Evolutionary conservation across 2,888 invertebrate genomes (phyloP).

Genomic region (Camponotus fellah): DNA sequence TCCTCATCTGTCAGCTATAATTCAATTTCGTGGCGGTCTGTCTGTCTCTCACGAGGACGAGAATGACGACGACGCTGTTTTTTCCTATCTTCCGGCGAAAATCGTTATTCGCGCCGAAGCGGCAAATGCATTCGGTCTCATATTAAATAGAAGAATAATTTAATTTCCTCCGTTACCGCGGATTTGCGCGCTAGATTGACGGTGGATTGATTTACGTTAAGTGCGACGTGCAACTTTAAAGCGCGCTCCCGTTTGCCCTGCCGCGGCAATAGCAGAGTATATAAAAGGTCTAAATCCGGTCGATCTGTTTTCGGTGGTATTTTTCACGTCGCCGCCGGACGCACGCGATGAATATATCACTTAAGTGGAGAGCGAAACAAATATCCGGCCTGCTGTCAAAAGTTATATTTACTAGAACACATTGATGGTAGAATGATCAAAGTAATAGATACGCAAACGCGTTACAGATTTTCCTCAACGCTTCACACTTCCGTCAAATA

Average conservation of each 20-base stretch:
- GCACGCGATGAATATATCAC: constrained; percentile 56
- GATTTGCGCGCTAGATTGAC: constrained; percentile 55
- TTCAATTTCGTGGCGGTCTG: constrained; percentile 44
- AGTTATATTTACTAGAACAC: constrained; percentile 48
- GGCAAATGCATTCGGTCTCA: constrained; percentile 48
- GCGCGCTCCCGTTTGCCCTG: constrained; percentile 38
- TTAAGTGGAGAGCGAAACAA: constrained; percentile 55
- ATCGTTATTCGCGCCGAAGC: constrained; percentile 54
- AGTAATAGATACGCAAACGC: constrained; percentile 43
- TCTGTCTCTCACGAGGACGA: constrained; percentile 31
- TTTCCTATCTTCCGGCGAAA: constrained; percentile 20
- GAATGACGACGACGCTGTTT: constrained; percentile 26
- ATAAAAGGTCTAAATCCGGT: constrained; percentile 54
- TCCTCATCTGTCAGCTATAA: constrained; percentile 46
- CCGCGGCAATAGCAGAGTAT: constrained; percentile 21
- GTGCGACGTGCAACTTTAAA: constrained; percentile 57
- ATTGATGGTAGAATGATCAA: constrained; percentile 25
- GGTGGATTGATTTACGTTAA: constrained; percentile 56
- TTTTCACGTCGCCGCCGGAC: constrained; percentile 57
- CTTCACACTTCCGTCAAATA: neutral
- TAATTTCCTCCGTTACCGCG: constrained; percentile 53
- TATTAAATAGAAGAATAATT: constrained; percentile 56
- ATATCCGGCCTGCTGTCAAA: constrained; percentile 51
- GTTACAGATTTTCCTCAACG: constrained; percentile 22
- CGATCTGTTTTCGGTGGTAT: constrained; percentile 53